Evolutionary conservation across 2,888 invertebrate species (phyloP), one percentile per base, ranked within the genome.

Genomic region (Leptopilina drosophilae): DNA sequence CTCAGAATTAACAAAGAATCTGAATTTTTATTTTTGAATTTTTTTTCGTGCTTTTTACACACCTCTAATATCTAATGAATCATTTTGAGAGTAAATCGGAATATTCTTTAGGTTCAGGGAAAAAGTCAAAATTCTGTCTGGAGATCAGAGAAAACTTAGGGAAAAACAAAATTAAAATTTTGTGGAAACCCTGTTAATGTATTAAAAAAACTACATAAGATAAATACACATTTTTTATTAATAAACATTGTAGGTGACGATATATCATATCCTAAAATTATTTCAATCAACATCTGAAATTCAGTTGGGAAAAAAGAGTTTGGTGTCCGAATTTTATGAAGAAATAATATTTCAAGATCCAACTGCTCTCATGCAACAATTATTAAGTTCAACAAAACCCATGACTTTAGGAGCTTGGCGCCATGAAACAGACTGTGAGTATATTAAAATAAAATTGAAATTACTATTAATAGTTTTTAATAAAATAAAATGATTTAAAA

Each of bases 301-400:
- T 80, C 90, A 91, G 78, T 81, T 92, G 12, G 94, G 95, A 42
- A 94, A 95, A 84, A 95, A 95, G 87, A 94, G 94, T 33, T 92
- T 99, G 0, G 97, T 98, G 11, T 97, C 97, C 0, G 99, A 99
- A 92, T 96, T 96, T 82, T 99, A 98, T 88, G 99, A 99, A 90
- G 99, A 99, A 93, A 96, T 99, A 77, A 97, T 98, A 0, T 98
- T 98, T 89, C 97, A 97, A 92, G 97, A 97, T 90, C 97, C 97
- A 0, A 97, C 97, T 0, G 96, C 96, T 82, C 93, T 97, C 84
- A 98, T 98, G 97, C 97, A 98, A 88, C 97, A 98, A 89, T 93
- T 98, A 46, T 92, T 98, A 64, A 96, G 95, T 81, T 95, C 94
- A 85, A 94, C 96, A 0, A 95, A 96, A 87, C 96, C 96, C 1